phyloP scores from a whole-genome alignment of 2,113 vertebrate genomes.

The Planiliza haematocheilus region DNA sequence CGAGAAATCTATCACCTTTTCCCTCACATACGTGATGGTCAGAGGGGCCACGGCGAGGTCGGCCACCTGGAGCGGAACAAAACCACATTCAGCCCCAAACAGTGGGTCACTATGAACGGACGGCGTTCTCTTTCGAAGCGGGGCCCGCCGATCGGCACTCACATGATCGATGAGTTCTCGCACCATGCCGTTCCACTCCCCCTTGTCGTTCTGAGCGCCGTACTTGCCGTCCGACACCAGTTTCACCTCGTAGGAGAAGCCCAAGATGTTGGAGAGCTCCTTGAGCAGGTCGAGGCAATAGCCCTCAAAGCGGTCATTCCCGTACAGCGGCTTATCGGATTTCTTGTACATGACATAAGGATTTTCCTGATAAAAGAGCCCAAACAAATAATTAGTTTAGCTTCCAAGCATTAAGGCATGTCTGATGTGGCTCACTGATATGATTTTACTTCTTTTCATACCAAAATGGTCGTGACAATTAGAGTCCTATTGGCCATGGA shows the following conservation, averaged over 20 bases:
- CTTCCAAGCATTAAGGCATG: background rate
- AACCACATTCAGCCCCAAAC: background rate
- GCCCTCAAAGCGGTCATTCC: slow-evolving; percentile 97
- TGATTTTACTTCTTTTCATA: slow-evolving; percentile 31
- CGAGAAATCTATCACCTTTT: slow-evolving; percentile 99
- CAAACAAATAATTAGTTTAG: slow-evolving; percentile 5
- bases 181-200: slow-evolving; percentile 99
- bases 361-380: slow-evolving; percentile 88
- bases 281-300: slow-evolving; percentile 97
- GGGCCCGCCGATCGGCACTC: slow-evolving; percentile 68
- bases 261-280: slow-evolving; percentile 95
- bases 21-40: slow-evolving; percentile 97
- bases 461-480: slow-evolving; percentile 96
- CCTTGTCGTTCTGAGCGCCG: slow-evolving; percentile 97
- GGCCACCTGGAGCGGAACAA: slow-evolving; percentile 86
- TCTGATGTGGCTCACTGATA: background rate
- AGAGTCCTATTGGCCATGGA: slow-evolving; percentile 95
- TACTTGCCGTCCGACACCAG: slow-evolving; percentile 98
- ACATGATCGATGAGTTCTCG: slow-evolving; percentile 98
- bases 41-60: slow-evolving; percentile 97
- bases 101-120: background rate
- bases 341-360: slow-evolving; percentile 99
- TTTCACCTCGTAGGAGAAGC: slow-evolving; percentile 96
- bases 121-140: background rate
- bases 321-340: slow-evolving; percentile 96